A percentile compares a stretch with the other conserved stretches of the same genome.
These are phyloP conservation scores for Volucella bombylans DNA, from an alignment of 2,888 invertebrate species.

Conservation along the genomic window DNA sequence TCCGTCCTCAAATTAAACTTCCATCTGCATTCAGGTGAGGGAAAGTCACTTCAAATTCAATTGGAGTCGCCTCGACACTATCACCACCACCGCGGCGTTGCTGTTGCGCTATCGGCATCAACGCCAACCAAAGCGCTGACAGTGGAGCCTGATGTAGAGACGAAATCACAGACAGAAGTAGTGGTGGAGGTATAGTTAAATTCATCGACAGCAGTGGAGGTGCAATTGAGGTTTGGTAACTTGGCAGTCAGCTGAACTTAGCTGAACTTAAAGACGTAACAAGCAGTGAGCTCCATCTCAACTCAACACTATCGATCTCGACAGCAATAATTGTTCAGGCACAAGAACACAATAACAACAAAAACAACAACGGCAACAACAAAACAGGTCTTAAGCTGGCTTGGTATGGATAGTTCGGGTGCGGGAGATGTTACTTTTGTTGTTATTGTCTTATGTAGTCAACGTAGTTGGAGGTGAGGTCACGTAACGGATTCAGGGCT, in stretches of 20 bases:
- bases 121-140: slow-evolving; percentile 41
- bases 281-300: slow-evolving; percentile 58
- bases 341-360: slow-evolving; percentile 2
- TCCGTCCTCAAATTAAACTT: slow-evolving; percentile 49
- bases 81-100: not conserved
- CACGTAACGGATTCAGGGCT: slow-evolving; percentile 73
- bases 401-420: slow-evolving; percentile 21
- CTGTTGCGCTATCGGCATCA: slow-evolving; percentile 46
- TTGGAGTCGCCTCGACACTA: slow-evolving; percentile 58
- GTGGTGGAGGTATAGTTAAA: not conserved
- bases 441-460: slow-evolving; percentile 58
- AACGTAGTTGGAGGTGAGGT: slow-evolving; percentile 65
- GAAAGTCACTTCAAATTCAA: slow-evolving; percentile 61
- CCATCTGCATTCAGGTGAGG: slow-evolving; percentile 59
- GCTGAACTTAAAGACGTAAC: slow-evolving; percentile 26
- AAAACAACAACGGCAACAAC: slow-evolving; percentile 5
- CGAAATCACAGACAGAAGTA: slow-evolving; percentile 6
- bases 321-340: slow-evolving; percentile 63
- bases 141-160: not conserved
- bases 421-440: slow-evolving; percentile 62
- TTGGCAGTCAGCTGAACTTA: slow-evolving; percentile 25
- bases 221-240: slow-evolving; percentile 11
- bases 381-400: slow-evolving; percentile 39
- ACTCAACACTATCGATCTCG: slow-evolving; percentile 65
- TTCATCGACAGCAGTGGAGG: too few species aligned